Evolutionary conservation across 2,888 invertebrate species (phyloP), one percentile per base, ranked within the genome.

Genomic region (Euphydryas editha): DNA sequence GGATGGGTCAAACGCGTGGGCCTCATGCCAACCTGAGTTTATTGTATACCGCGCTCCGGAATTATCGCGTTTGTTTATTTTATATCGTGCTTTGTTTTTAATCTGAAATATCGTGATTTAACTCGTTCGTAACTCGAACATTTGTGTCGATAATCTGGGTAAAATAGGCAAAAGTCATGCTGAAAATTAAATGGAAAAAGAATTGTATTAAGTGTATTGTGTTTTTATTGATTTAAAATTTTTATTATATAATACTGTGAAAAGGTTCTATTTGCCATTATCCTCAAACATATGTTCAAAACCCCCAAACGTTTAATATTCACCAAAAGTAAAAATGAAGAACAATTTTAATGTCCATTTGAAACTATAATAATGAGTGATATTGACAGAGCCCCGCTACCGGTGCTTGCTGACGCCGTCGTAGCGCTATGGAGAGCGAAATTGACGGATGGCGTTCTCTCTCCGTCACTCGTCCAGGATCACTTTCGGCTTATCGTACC

Each of bases 401-500:
- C 90, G 58, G 83, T 86, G 66, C 83, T 86, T 36, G 89, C 87
- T n/a, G 90, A 90, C 60, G 89, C 86, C 3, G 82, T 89, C 8
- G 84, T 92, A 74, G 92, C 90, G 74, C 76, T 87, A 74, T 96
- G 96, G 96, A 91, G 94, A 77, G 71, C 82, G 67, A 94, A 94
- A 78, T 93, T 95, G 85, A 93, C 94, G 79, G 93, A 93, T 68
- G 93, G 94, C 37, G 86, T 92, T 24, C 86, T 96, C n/a, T 88
- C 94, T 0, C 90, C 93, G 11, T 84, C 93, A 3, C 94, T 95
- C 81, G 96, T 96, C 77, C 94, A 94, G 76, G 95, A 95, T 71
- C 94, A 96, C 77, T 96, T 96, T 96, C 88, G 95, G 59, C 90
- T 94, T 58, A 95, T 95, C 81, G 96, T 96, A 55, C 96, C 96